Evolutionary conservation across 2,888 invertebrate species (phyloP).

Genomic region (Dendrolimus pini): DNA sequence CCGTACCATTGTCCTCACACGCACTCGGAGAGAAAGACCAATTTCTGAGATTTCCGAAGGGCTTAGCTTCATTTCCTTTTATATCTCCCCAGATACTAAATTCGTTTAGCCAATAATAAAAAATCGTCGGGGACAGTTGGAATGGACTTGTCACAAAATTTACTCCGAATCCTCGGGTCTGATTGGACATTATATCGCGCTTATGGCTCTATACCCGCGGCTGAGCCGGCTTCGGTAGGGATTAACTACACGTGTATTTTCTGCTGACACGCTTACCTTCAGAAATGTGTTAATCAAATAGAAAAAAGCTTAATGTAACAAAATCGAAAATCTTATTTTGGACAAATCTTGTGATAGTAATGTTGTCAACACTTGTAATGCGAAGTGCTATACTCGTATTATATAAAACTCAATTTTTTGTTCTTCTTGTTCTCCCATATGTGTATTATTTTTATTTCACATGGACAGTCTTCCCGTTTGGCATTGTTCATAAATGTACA

Average conservation of each 20-base stretch:
- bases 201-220: constrained; percentile 28
- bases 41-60: constrained; percentile 75
- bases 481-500: too few relatives aligned
- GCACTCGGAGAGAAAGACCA: constrained; percentile 66
- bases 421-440: too few relatives aligned
- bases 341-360: not conserved
- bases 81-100: constrained; percentile 75
- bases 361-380: not conserved
- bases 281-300: too few relatives aligned
- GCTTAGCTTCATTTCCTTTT: constrained; percentile 76
- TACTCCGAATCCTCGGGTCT: constrained; percentile 47
- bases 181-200: constrained; percentile 54
- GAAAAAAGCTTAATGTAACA: too few relatives aligned
- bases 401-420: too few relatives aligned
- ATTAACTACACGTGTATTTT: constrained; percentile 3
- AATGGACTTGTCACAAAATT: constrained; percentile 64
- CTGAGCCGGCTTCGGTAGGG: constrained; percentile 24
- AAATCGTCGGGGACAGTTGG: constrained; percentile 62
- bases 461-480: too few relatives aligned
- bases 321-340: not conserved
- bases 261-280: too few relatives aligned
- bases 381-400: too few relatives aligned
- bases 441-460: too few relatives aligned
- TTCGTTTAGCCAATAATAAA: constrained; percentile 74
- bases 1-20: constrained; percentile 67